Evolutionary conservation across 92 coral and sea anemone species (phyloP).

Genomic region (Palythoa caribaeorum): DNA sequence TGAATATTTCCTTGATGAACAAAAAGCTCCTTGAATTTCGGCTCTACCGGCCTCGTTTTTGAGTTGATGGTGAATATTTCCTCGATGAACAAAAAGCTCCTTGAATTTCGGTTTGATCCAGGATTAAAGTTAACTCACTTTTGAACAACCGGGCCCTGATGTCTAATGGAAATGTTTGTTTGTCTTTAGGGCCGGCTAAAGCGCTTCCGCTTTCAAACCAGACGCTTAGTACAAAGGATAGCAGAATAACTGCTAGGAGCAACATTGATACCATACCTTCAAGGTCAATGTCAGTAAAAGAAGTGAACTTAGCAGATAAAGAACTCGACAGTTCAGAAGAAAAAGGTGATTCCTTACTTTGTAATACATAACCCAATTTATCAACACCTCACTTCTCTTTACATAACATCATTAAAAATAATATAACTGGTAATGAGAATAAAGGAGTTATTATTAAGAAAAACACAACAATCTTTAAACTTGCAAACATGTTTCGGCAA

Average conservation of each 20-base stretch:
- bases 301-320: neutral
- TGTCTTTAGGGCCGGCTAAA: neutral
- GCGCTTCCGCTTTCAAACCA: neutral
- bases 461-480: too few species aligned
- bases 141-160: neutral
- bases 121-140: too few species aligned
- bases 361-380: neutral
- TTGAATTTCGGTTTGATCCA: too few species aligned
- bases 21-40: too few species aligned
- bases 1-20: too few species aligned
- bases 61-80: too few species aligned
- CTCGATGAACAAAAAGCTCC: too few species aligned
- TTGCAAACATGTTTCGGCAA: too few species aligned
- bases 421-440: too few species aligned
- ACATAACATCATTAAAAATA: neutral
- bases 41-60: too few species aligned
- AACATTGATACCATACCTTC: neutral
- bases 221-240: neutral
- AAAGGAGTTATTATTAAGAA: too few species aligned
- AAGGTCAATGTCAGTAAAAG: neutral
- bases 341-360: neutral
- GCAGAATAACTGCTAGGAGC: neutral
- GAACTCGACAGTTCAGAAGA: constrained; percentile 6
- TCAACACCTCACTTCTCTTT: too few species aligned
- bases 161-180: neutral